Evolutionary conservation across 2,797 vertebrate species (phyloP).

Genomic region (Echiichthys vipera): DNA sequence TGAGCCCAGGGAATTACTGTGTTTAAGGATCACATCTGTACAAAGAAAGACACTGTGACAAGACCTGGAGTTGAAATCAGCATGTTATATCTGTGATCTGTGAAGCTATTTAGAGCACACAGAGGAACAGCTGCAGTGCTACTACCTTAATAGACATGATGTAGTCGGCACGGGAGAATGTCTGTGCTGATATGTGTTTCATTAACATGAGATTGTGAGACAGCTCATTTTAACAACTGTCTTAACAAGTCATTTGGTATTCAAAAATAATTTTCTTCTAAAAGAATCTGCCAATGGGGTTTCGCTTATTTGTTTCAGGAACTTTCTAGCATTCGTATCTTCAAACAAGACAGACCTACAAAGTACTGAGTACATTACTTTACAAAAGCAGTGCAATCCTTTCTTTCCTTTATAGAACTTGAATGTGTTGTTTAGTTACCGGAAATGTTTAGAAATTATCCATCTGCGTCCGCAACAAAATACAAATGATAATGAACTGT

Average conservation of each 20-base stretch:
- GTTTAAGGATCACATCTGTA: constrained; percentile 35
- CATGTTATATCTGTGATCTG: constrained; percentile 14
- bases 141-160: constrained; percentile 14
- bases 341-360: neutral
- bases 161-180: constrained; percentile 10
- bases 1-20: constrained; percentile 42
- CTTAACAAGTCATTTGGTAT: neutral
- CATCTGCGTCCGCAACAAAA: neutral
- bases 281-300: neutral
- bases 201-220: constrained; percentile 5
- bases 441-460: neutral
- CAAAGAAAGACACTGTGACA: constrained; percentile 16
- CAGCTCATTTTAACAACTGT: neutral
- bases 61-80: constrained; percentile 20
- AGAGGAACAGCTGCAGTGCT: constrained; percentile 13
- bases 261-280: neutral
- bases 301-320: neutral
- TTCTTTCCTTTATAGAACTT: too few species aligned
- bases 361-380: neutral
- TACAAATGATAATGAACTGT: neutral
- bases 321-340: neutral
- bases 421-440: neutral
- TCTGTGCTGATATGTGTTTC: constrained; percentile 21
- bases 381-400: neutral
- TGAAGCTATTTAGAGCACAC: constrained; percentile 34